Percentiles rank a stretch among this genome's conserved stretches.
These are phyloP conservation scores for Cossypha dichroa DNA, from an alignment of 2,797 vertebrate genomes.

Conservation along the genomic window DNA sequence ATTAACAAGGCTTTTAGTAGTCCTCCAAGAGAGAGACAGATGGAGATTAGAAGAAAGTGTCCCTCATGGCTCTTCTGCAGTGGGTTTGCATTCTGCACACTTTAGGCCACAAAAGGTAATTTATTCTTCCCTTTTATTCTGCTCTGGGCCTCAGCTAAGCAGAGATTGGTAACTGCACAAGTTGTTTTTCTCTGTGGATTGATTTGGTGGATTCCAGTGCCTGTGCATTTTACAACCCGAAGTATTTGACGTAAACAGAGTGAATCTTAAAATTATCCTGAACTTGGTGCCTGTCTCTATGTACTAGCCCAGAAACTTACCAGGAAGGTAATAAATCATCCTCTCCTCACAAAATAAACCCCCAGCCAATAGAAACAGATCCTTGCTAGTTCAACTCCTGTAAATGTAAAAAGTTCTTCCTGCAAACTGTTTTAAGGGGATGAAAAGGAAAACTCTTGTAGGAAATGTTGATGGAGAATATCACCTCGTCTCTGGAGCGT, in stretches of 20 bases:
- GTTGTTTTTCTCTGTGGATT: neutral
- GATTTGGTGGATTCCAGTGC: neutral
- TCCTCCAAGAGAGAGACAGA: slow-evolving; percentile 24
- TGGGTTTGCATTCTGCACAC: neutral
- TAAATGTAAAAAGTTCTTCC: neutral
- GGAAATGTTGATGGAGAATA: neutral
- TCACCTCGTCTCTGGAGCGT: neutral
- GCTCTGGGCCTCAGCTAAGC: neutral
- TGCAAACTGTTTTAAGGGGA: neutral
- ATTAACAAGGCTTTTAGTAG: slow-evolving; percentile 73
- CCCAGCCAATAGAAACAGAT: neutral
- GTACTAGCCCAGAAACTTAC: neutral
- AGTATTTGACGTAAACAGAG: neutral
- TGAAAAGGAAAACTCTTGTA: neutral
- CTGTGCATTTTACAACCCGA: neutral
- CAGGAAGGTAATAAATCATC: neutral
- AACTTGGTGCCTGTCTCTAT: neutral
- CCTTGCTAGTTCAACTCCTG: neutral
- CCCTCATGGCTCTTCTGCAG: neutral
- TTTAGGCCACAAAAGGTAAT: neutral
- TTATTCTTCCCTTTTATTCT: neutral
- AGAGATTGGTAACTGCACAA: neutral
- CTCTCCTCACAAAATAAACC: neutral
- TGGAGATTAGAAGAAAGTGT: neutral
- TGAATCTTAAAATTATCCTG: neutral